A percentile compares a stretch with the other conserved stretches of the same genome.
Conservation (phyloP, 1,140 invertebrate species). For the Lepidurus couesii region DNA sequence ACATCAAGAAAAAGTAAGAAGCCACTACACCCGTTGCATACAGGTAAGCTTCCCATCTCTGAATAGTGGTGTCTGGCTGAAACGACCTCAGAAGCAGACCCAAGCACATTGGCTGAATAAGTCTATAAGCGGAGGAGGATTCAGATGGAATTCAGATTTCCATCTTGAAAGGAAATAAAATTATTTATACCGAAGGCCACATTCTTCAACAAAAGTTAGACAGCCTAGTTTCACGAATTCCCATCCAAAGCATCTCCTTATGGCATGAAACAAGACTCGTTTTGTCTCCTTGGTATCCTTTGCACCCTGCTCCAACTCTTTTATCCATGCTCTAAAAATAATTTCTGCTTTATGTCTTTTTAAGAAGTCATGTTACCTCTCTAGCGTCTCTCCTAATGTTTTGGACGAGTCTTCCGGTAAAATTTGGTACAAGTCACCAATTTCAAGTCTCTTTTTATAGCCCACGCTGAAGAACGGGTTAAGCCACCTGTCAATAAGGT, state of each 20-base stretch:
- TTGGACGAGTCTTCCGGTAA: too few relatives aligned
- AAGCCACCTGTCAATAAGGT: too few relatives aligned
- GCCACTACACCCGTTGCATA: slow-evolving; percentile 63
- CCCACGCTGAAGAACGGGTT: too few relatives aligned
- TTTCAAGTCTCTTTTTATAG: too few relatives aligned
- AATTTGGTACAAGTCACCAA: too few relatives aligned
- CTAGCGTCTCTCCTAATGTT: too few relatives aligned
- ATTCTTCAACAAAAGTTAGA: slow-evolving; percentile 37
- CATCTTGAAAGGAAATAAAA: too few relatives aligned
- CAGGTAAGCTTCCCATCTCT: slow-evolving; percentile 52
- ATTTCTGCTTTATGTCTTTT: too few relatives aligned
- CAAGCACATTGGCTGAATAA: slow-evolving; percentile 64
- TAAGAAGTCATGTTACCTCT: too few relatives aligned
- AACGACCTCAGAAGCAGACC: slow-evolving; percentile 66
- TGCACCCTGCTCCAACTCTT: slow-evolving; percentile 41
- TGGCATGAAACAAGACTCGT: slow-evolving; percentile 45
- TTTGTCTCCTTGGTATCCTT: slow-evolving; percentile 36
- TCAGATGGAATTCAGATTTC: too few relatives aligned
- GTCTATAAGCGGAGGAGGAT: slow-evolving; percentile 47
- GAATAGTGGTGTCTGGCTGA: slow-evolving; percentile 41
- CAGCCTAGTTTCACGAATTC: slow-evolving; percentile 49
- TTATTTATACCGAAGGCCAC: slow-evolving; percentile 23
- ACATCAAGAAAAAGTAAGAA: slow-evolving; percentile 60
- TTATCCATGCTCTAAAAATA: too few relatives aligned
- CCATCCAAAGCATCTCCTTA: slow-evolving; percentile 52